Conservation (phyloP, 2,797 vertebrate species). For the Clarias pachynema region DNA sequence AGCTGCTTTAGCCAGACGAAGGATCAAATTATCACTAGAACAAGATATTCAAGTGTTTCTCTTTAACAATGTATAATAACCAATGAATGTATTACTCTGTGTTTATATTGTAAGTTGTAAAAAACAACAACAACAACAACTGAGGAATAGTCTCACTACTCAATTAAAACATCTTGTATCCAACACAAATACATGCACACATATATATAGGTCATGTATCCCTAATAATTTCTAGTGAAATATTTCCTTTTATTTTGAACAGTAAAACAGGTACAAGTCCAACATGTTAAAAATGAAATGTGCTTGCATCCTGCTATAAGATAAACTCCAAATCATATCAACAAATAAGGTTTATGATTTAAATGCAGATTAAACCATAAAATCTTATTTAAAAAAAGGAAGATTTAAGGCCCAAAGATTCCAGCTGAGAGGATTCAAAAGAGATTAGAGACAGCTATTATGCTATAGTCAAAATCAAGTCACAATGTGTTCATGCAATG, state of each 20-base stretch:
- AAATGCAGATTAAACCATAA: not conserved
- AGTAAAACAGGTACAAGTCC: not conserved
- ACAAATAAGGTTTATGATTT: not conserved
- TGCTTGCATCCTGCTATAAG: not conserved
- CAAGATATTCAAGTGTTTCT: slow-evolving; percentile 21
- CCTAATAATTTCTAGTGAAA: not conserved
- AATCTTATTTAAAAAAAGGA: not conserved
- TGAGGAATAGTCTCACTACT: not conserved
- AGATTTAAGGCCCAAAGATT: not conserved
- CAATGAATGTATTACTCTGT: not conserved
- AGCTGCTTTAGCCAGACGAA: slow-evolving; percentile 76
- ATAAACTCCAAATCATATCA: not conserved
- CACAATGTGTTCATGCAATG: not conserved
- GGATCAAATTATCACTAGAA: slow-evolving; percentile 75
- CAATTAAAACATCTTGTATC: not conserved
- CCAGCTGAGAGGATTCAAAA: not conserved
- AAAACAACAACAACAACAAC: no score
- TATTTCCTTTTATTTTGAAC: not conserved
- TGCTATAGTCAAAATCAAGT: not conserved
- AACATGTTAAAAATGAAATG: not conserved
- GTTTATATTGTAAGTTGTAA: not conserved
- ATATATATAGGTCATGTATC: not conserved
- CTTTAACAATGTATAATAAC: not conserved
- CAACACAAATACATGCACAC: not conserved
- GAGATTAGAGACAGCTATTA: not conserved